Conservation (phyloP, 2,113 vertebrate genomes). For the Mus musculus region DNA sequence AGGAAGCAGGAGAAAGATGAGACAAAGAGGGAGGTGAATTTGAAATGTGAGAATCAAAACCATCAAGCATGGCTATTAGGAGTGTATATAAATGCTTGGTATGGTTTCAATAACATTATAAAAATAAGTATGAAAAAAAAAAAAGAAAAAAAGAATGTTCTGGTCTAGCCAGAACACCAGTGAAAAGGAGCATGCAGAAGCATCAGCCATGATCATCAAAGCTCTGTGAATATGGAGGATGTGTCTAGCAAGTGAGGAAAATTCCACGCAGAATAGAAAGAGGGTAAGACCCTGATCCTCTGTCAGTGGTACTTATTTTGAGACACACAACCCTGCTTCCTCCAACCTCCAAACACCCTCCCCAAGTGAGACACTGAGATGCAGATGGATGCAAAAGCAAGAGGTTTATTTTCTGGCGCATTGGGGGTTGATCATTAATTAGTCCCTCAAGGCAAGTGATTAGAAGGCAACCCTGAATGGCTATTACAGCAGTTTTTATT, state of each 20-base stretch:
- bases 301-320: too few relatives aligned
- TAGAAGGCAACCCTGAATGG: too few relatives aligned
- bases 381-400: too few relatives aligned
- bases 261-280: neutral
- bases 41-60: neutral
- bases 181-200: neutral
- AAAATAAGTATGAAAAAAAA: neutral
- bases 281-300: too few relatives aligned
- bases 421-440: too few relatives aligned
- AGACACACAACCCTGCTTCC: too few relatives aligned
- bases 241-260: neutral
- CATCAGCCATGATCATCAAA: neutral
- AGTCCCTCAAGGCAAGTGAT: too few relatives aligned
- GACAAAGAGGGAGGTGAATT: neutral
- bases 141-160: neutral
- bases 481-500: too few relatives aligned
- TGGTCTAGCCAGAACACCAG: neutral
- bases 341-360: too few relatives aligned
- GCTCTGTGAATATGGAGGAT: neutral
- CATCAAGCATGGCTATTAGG: neutral
- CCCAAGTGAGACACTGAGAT: too few relatives aligned
- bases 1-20: neutral
- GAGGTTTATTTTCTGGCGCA: too few relatives aligned
- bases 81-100: neutral
- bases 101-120: neutral